Percentiles rank a stretch among this genome's conserved stretches.
These are phyloP conservation scores for Campylorhamphus procurvoides DNA, from an alignment of 2,113 vertebrate species.

Conservation along the genomic window DNA sequence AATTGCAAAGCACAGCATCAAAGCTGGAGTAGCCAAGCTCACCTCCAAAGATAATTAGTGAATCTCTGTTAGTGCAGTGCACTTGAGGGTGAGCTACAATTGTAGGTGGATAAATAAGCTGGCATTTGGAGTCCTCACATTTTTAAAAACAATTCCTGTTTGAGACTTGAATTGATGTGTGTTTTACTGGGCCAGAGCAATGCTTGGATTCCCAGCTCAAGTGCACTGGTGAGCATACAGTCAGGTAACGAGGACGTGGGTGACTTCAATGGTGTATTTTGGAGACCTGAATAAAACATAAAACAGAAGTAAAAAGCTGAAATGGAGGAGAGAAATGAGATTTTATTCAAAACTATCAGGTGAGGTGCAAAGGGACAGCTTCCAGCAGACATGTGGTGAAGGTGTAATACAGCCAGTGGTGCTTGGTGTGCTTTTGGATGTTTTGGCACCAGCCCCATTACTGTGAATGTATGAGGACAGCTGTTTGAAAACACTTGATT, in stretches of 20 bases:
- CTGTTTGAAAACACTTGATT: background rate
- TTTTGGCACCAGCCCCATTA: background rate
- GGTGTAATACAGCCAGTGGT: background rate
- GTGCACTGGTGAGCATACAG: too few relatives aligned
- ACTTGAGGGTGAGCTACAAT: conserved; percentile 4
- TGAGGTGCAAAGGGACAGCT: background rate
- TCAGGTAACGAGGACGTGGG: rapidly evolving
- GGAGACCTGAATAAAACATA: background rate
- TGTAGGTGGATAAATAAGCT: background rate
- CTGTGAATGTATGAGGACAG: background rate
- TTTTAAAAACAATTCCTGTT: background rate
- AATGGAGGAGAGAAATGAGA: background rate
- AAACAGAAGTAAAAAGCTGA: background rate
- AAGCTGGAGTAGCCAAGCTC: conserved; percentile 39
- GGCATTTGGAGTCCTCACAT: background rate
- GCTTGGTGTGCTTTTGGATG: background rate
- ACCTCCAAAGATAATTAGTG: conserved; percentile 51
- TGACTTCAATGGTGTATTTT: background rate
- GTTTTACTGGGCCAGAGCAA: background rate
- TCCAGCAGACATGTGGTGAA: background rate
- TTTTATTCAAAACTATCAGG: background rate
- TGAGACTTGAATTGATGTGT: background rate
- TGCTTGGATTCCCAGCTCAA: background rate
- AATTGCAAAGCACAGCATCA: conserved; percentile 57
- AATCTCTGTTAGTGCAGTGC: background rate